Evolutionary conservation across 2,888 invertebrate genomes (phyloP).

Genomic region (Synanthedon myopaeformis): DNA sequence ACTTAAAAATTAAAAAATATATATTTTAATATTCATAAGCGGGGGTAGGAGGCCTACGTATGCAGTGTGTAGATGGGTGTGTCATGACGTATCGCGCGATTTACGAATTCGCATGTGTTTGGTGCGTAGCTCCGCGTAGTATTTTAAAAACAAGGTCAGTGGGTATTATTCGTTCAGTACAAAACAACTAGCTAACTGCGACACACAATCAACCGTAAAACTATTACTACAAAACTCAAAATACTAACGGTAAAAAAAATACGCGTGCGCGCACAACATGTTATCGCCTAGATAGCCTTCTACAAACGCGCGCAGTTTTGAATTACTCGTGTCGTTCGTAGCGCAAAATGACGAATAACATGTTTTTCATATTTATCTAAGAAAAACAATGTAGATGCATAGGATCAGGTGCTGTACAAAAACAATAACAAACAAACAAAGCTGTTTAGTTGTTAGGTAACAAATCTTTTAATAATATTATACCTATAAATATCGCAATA

Average conservation of each 20-base stretch:
- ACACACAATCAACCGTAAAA: constrained; percentile 39
- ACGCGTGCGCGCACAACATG: constrained; percentile 25
- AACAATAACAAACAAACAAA: no score
- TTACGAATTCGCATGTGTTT: constrained; percentile 16
- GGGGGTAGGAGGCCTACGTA: no score
- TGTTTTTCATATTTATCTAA: constrained; percentile 17
- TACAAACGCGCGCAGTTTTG: constrained; percentile 26
- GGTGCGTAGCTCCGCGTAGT: constrained; percentile 49
- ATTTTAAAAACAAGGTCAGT: constrained; percentile 53
- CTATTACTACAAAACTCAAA: constrained; percentile 19
- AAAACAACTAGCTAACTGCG: constrained; percentile 21
- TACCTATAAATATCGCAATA: no score
- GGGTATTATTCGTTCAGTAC: constrained; percentile 22
- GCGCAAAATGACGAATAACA: constrained; percentile 22
- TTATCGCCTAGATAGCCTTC: constrained; percentile 44
- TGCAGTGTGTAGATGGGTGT: constrained; percentile 40
- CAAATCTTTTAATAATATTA: no score
- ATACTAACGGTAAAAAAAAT: constrained; percentile 8
- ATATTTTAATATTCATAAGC: no score
- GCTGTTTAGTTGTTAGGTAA: no score
- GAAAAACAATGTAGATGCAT: neutral
- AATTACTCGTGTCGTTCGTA: constrained; percentile 13
- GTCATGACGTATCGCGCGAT: constrained; percentile 56
- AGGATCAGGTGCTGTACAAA: no score
- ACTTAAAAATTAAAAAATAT: neutral